Evolutionary conservation across 1,140 invertebrate genomes (phyloP).

Genomic region (Callitettix versicolor): DNA sequence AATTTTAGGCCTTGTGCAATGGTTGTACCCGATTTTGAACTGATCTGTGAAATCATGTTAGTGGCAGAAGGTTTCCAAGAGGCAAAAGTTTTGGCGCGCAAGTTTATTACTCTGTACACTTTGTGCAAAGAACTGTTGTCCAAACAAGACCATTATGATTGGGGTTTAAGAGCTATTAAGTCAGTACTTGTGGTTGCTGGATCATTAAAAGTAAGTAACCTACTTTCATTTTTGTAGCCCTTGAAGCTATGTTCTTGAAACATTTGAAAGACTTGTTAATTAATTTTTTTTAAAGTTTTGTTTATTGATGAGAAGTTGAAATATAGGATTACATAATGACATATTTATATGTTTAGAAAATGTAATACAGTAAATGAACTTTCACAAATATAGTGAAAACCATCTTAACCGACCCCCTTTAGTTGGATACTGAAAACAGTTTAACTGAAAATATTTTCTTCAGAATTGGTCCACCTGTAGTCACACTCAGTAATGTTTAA

Average conservation of each 20-base stretch:
- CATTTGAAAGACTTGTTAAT: not conserved
- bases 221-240: too few relatives aligned
- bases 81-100: slow-evolving; percentile 80
- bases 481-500: too few relatives aligned
- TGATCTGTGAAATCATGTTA: slow-evolving; percentile 97
- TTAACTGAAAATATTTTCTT: too few relatives aligned
- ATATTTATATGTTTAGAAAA: not conserved
- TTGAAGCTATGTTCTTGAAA: not conserved
- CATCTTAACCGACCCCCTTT: too few relatives aligned
- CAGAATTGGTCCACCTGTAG: too few relatives aligned
- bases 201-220: slow-evolving; percentile 63
- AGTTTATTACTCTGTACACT: slow-evolving; percentile 93
- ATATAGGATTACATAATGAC: not conserved
- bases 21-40: slow-evolving; percentile 94
- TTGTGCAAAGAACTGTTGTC: slow-evolving; percentile 89
- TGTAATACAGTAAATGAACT: not conserved
- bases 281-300: not conserved
- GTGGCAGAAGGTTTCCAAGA: slow-evolving; percentile 96
- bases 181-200: slow-evolving; percentile 93
- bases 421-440: too few relatives aligned
- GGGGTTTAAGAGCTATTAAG: slow-evolving; percentile 91
- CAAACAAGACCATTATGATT: slow-evolving; percentile 97
- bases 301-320: too few relatives aligned
- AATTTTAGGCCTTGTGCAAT: slow-evolving; percentile 78
- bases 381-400: too few relatives aligned